Percentiles rank a stretch among this genome's conserved stretches.
Evolutionary conservation across 1,140 invertebrate species (phyloP).

Genomic region (Bombus breviceps): DNA sequence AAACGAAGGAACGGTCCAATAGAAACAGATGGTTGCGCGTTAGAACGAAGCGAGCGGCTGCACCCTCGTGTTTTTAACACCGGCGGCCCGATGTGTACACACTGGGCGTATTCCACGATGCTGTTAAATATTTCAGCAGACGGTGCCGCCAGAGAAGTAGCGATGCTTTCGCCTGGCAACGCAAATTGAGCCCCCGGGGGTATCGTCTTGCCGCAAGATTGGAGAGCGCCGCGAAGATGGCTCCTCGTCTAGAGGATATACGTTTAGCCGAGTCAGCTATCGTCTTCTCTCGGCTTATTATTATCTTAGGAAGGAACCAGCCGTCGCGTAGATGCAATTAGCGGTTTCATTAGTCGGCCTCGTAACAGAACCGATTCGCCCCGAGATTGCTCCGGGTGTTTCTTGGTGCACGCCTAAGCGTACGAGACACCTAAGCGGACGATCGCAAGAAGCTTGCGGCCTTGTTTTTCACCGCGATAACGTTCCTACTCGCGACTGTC

Average conservation of each 20-base stretch:
- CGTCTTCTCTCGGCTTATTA: conserved; percentile 54
- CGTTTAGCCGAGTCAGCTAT: conserved; percentile 53
- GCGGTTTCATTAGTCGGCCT: conserved; percentile 25
- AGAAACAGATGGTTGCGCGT: not conserved
- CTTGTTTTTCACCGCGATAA: too few relatives aligned
- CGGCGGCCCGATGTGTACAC: not conserved
- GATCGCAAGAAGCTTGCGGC: too few relatives aligned
- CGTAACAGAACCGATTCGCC: not conserved
- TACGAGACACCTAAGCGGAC: too few relatives aligned
- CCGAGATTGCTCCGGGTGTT: not conserved
- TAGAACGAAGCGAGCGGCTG: not conserved
- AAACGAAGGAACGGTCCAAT: not conserved
- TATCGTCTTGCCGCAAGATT: conserved; percentile 63
- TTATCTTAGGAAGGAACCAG: conserved; percentile 48
- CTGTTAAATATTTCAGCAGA: conserved; percentile 63
- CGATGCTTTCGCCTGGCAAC: conserved; percentile 42
- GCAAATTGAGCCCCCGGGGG: conserved; percentile 64
- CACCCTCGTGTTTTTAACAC: not conserved
- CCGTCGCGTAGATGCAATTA: conserved; percentile 45
- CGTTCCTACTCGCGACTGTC: too few relatives aligned
- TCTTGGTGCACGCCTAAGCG: too few relatives aligned
- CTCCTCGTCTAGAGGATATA: conserved; percentile 53
- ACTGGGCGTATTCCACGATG: not conserved
- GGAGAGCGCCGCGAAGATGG: conserved; percentile 61
- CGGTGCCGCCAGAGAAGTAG: conserved; percentile 1